These are phyloP conservation scores for Coregonus suidteri DNA, from an alignment of 2,797 vertebrate genomes.

Conservation along the genomic window DNA sequence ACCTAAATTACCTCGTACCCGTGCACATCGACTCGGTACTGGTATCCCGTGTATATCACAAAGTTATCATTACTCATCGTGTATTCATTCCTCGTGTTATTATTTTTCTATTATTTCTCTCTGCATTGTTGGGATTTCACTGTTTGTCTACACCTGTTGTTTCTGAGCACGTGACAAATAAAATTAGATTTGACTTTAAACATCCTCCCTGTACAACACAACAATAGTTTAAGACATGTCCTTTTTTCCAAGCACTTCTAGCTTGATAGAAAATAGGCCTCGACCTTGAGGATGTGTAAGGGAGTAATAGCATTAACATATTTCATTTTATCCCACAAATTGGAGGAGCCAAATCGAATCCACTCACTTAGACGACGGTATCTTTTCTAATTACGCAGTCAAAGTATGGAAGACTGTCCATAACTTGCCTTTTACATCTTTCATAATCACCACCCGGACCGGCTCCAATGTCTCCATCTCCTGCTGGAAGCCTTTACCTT, in stretches of 20 bases:
- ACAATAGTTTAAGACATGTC: background rate
- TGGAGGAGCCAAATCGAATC: background rate
- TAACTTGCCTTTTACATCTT: background rate
- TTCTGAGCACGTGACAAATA: too few species aligned
- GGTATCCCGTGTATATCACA: too few species aligned
- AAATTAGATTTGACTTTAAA: background rate
- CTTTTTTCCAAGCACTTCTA: background rate
- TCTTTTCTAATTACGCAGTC: background rate
- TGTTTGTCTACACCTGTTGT: too few species aligned
- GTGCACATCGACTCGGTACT: too few species aligned
- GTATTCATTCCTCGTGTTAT: too few species aligned
- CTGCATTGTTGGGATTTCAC: too few species aligned
- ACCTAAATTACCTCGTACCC: too few species aligned
- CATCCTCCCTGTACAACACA: too few species aligned
- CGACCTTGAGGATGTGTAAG: background rate
- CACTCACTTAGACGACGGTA: background rate
- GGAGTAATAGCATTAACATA: background rate
- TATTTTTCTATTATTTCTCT: too few species aligned
- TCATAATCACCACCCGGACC: background rate
- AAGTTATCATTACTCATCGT: too few species aligned
- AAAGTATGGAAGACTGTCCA: background rate
- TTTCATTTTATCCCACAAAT: background rate
- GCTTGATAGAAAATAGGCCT: background rate
- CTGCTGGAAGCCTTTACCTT: background rate
- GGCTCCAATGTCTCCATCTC: background rate